Conservation (phyloP, 2,888 invertebrate genomes). For the Stratiomys singularior region DNA sequence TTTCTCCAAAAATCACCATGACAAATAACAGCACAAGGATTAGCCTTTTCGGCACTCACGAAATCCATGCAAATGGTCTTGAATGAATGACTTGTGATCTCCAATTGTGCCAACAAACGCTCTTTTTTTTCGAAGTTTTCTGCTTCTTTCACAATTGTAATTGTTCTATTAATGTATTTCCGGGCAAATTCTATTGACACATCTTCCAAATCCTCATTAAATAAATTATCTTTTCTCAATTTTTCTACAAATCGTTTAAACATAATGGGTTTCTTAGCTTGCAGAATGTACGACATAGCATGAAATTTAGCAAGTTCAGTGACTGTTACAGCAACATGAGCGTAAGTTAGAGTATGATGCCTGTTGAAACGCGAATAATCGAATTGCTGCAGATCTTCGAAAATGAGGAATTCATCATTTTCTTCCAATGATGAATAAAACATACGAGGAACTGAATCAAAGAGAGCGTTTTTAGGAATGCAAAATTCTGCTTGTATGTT, state of each 20-base stretch:
- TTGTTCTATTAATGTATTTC: slow-evolving; percentile 56
- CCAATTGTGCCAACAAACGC: background rate
- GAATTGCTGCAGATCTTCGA: slow-evolving; percentile 57
- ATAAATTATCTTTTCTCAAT: slow-evolving; percentile 57
- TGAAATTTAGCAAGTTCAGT: slow-evolving; percentile 66
- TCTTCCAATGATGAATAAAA: slow-evolving; percentile 54
- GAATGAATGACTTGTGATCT: slow-evolving; percentile 54
- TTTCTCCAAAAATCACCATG: slow-evolving; percentile 65
- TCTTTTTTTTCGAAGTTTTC: slow-evolving; percentile 38
- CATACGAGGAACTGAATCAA: slow-evolving; percentile 54
- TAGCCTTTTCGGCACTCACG: slow-evolving; percentile 55
- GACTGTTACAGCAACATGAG: slow-evolving; percentile 63
- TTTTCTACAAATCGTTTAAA: slow-evolving; percentile 54
- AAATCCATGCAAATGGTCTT: slow-evolving; percentile 55
- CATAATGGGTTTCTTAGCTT: slow-evolving; percentile 55
- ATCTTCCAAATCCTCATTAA: slow-evolving; percentile 55
- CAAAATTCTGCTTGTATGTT: slow-evolving; percentile 47
- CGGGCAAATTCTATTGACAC: slow-evolving; percentile 59
- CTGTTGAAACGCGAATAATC: slow-evolving; percentile 57
- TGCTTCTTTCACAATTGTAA: slow-evolving; percentile 55
- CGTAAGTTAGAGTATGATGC: slow-evolving; percentile 61
- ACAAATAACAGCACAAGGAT: slow-evolving; percentile 61
- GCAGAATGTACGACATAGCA: slow-evolving; percentile 66
- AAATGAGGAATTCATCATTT: slow-evolving; percentile 58
- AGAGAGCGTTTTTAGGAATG: background rate